Evolutionary conservation across 2,797 vertebrate genomes (phyloP).

Genomic region (Scleropages formosus): DNA sequence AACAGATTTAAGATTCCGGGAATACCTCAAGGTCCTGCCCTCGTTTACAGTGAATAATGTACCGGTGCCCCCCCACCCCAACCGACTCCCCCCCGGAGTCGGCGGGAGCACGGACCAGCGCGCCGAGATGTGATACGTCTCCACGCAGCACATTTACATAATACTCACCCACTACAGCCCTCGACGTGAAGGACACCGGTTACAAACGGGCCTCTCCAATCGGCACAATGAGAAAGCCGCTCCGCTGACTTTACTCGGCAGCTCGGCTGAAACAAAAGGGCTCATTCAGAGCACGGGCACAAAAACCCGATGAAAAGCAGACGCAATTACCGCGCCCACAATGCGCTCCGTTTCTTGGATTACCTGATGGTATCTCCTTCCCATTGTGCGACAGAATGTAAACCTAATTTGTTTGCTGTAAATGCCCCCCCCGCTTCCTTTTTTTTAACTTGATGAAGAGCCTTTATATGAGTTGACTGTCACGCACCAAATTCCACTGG

Average conservation of each 20-base stretch:
- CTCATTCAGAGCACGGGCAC: neutral
- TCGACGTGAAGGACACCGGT: slow-evolving; percentile 43
- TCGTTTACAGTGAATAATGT: slow-evolving; percentile 71
- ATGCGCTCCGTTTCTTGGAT: slow-evolving; percentile 33
- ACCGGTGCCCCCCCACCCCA: slow-evolving; percentile 49
- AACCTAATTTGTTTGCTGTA: slow-evolving; percentile 43
- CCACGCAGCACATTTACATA: slow-evolving; percentile 37
- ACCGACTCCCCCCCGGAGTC: slow-evolving; percentile 12
- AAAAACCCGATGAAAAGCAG: neutral
- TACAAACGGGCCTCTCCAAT: slow-evolving; percentile 28
- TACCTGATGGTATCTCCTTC: slow-evolving; percentile 38
- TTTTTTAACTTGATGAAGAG: slow-evolving; percentile 23
- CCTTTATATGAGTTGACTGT: slow-evolving; percentile 10
- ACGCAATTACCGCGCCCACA: slow-evolving; percentile 17
- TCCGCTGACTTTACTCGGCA: neutral
- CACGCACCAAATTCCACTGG: slow-evolving; percentile 27
- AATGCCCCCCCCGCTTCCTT: slow-evolving; percentile 29
- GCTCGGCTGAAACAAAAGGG: slow-evolving; percentile 3
- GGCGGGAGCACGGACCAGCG: slow-evolving; percentile 32
- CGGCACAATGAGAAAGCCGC: neutral
- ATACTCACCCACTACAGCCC: slow-evolving; percentile 21
- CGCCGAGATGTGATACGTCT: slow-evolving; percentile 9
- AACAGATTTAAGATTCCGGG: slow-evolving; percentile 63
- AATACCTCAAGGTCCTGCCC: slow-evolving; percentile 69
- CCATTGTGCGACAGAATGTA: slow-evolving; percentile 37